phyloP scores from a whole-genome alignment of 2,113 vertebrate species.

The Mirounga angustirostris region DNA sequence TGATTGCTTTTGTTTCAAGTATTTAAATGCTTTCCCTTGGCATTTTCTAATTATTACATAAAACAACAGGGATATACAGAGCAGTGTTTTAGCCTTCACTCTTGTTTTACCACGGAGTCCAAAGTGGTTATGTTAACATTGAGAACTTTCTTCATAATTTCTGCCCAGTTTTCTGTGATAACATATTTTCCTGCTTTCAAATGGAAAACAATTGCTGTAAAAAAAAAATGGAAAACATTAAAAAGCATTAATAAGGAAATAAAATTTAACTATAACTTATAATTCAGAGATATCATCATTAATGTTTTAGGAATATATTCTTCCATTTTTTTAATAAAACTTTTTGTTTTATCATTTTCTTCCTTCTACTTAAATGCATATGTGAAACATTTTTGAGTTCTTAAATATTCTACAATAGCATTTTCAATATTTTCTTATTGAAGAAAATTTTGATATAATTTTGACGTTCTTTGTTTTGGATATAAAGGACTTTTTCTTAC shows the following conservation, averaged over 20 bases:
- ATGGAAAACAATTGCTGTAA: not conserved
- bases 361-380: not conserved
- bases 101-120: constrained; percentile 1
- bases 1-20: constrained; percentile 64
- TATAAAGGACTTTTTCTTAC: not conserved
- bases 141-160: not conserved
- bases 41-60: constrained; percentile 66
- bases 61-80: constrained; percentile 44
- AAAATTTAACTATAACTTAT: not conserved
- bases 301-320: not conserved
- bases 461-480: not conserved
- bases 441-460: constrained; percentile 26
- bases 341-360: not conserved
- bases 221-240: not conserved
- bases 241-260: constrained; percentile 5
- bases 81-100: not conserved
- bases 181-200: constrained; percentile 32
- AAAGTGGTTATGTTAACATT: not conserved
- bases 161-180: not conserved
- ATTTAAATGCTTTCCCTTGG: constrained; percentile 58
- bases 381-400: not conserved
- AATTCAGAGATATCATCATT: not conserved
- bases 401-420: not conserved
- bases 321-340: not conserved
- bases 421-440: constrained; percentile 18